A percentile compares a stretch with the other conserved stretches of the same genome.
phyloP scores from a whole-genome alignment of 1,140 invertebrate species.

The Drosophila serrata region DNA sequence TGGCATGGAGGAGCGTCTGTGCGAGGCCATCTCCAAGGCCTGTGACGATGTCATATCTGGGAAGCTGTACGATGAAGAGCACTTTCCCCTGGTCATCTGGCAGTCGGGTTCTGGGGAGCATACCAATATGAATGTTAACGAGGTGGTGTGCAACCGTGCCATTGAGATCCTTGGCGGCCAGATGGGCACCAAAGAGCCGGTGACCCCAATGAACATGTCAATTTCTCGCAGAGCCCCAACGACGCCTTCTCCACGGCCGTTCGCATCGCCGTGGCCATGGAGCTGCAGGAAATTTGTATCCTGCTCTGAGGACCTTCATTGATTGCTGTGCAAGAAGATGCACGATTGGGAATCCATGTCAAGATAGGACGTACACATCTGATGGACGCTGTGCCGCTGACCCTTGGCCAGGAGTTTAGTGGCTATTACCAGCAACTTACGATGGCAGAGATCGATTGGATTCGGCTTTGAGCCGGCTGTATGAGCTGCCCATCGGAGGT shows the following conservation, averaged over 20 bases:
- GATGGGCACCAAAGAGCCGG: conserved; percentile 96
- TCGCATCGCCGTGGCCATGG: conserved; percentile 97
- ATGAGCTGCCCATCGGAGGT: conserved; percentile 96
- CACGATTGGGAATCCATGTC: conserved; percentile 94
- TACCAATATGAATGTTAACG: conserved; percentile 99
- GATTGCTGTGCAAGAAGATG: conserved; percentile 91
- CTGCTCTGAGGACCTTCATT: conserved; percentile 91
- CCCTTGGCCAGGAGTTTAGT: conserved; percentile 99
- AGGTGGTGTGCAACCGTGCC: conserved; percentile 96
- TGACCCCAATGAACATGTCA: conserved; percentile 99
- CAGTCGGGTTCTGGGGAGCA: conserved; percentile 99
- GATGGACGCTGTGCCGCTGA: conserved; percentile 98
- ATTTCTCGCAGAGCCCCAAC: conserved; percentile 99
- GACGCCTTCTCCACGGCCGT: conserved; percentile 99
- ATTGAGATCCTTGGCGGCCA: conserved; percentile 97
- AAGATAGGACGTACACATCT: conserved; percentile 96
- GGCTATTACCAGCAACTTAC: conserved; percentile 95
- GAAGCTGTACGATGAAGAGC: conserved; percentile 94
- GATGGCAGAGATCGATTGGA: conserved; percentile 94
- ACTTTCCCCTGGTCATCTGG: conserved; percentile 99
- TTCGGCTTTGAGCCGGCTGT: conserved; percentile 91
- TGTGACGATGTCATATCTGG: conserved; percentile 98
- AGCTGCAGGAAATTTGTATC: conserved; percentile 95
- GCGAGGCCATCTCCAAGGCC: conserved; percentile 95
- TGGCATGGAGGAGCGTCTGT: conserved; percentile 94